Base-by-base conservation (phyloP, 2,113 vertebrate genomes). In the Thunnus maccoyii region DNA sequence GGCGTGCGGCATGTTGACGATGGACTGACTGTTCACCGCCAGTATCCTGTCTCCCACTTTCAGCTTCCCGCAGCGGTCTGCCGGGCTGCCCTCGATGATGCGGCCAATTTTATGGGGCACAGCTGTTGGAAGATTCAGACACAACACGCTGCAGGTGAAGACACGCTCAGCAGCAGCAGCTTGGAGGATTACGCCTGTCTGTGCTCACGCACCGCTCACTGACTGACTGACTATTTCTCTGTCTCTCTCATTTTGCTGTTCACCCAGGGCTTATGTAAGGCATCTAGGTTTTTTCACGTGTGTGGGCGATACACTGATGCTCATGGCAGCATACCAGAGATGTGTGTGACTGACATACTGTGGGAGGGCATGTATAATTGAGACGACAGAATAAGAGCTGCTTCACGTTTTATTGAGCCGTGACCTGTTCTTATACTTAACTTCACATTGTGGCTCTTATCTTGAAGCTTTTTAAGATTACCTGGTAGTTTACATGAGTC, bases 11-110 rank as follows among this genome's bases (percentile, higher is more conserved):
- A 99, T 99, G 95, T 94, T 97, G 90, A 99, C 96, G 89, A 99
- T 99, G 85, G 97, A 97, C 94, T 99, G 98, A 86, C 95, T 92
- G 82, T 99, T 99, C 93, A 99, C 98, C 2, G 98, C 98, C 95
- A 99, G 95, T 86, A 99, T 99, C 89, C 97, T 93, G 95, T 99
- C 98, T 79, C 98, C 98, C 55, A 99, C 98, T 94, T 99, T 99
- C 73, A 99, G 95, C 93, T 97, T 97, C 74, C 96, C 96, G 83
- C 97, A 97, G 95, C 97, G 97, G 94, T 99, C 98, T 0, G 98
- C 98, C 61, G 98, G 98, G 82, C 98, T 99, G 86, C 98, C 97
- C 88, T 99, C 98, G 92, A 99, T 99, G 95, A 99, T 99, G 83
- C 98, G 95, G 41, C 98, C 98, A 18, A 99, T 99, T 94, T 99